These are phyloP conservation scores for Eupristina koningsbergeri DNA, from an alignment of 1,140 invertebrate species.

Conservation along the genomic window DNA sequence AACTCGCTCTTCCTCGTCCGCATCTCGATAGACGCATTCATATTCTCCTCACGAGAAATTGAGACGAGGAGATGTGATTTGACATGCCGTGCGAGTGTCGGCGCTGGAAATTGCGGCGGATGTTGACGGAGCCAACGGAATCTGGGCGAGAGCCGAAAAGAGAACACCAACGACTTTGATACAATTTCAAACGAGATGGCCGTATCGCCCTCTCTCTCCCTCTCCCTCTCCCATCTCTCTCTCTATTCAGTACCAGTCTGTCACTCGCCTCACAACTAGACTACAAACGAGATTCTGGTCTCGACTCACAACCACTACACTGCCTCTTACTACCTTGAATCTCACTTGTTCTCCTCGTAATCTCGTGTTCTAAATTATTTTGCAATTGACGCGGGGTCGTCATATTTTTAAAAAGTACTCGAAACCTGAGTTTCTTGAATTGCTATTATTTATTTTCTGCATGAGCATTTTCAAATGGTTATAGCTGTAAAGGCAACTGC, in stretches of 20 bases:
- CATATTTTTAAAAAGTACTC: too few relatives aligned
- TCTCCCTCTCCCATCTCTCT: background rate
- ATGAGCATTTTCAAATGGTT: too few relatives aligned
- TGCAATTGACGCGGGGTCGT: too few relatives aligned
- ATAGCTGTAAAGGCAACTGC: too few relatives aligned
- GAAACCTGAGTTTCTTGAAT: too few relatives aligned
- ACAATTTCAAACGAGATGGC: background rate
- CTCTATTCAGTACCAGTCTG: background rate
- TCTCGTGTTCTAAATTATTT: too few relatives aligned
- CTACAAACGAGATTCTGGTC: background rate
- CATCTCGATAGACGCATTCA: conserved; percentile 40
- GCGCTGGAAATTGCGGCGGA: conserved; percentile 7
- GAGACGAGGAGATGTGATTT: conserved; percentile 43
- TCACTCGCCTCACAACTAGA: background rate
- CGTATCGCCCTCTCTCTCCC: background rate
- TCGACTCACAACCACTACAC: too few relatives aligned
- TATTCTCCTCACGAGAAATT: conserved; percentile 42
- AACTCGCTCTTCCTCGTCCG: background rate
- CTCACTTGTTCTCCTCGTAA: too few relatives aligned
- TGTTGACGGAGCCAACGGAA: conserved; percentile 39
- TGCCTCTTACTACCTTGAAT: too few relatives aligned
- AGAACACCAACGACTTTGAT: conserved; percentile 18
- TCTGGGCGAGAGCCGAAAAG: background rate
- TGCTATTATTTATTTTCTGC: too few relatives aligned
- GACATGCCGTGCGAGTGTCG: conserved; percentile 42